phyloP scores from a whole-genome alignment of 2,888 invertebrate species.

The Caenorhabditis sp. region DNA sequence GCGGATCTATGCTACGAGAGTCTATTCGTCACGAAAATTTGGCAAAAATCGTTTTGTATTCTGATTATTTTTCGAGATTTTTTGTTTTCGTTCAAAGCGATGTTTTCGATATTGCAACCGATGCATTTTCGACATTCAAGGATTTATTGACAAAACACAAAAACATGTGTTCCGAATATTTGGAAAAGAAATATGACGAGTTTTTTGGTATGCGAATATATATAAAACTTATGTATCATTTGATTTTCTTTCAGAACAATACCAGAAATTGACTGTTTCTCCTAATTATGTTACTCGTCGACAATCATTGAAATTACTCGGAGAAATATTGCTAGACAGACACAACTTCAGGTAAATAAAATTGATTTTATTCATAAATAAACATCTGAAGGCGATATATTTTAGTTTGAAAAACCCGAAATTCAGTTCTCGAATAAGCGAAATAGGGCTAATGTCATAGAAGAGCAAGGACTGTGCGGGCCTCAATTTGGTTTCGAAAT shows the following conservation, averaged over 20 bases:
- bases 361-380: no score
- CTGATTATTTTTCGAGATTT: slow-evolving; percentile 93
- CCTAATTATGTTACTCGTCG: slow-evolving; percentile 99
- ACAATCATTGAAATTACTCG: slow-evolving; percentile 95
- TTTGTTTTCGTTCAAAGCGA: slow-evolving; percentile 81
- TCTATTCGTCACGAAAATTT: slow-evolving; percentile 97
- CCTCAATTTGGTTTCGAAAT: no score
- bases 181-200: slow-evolving; percentile 98
- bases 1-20: slow-evolving; percentile 98
- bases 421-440: no score
- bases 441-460: no score
- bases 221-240: background rate
- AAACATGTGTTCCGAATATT: slow-evolving; percentile 92
- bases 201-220: slow-evolving; percentile 80
- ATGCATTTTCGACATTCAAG: slow-evolving; percentile 99
- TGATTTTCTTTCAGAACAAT: slow-evolving; percentile 75
- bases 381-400: no score
- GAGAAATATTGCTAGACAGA: slow-evolving; percentile 93
- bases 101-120: slow-evolving; percentile 99
- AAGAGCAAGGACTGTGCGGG: no score
- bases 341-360: slow-evolving; percentile 85
- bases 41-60: slow-evolving; percentile 96
- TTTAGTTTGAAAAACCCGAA: no score
- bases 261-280: slow-evolving; percentile 94
- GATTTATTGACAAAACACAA: slow-evolving; percentile 76